These are phyloP conservation scores for Sphenodon punctatus DNA, from an alignment of 2,797 vertebrate genomes.

Conservation along the genomic window DNA sequence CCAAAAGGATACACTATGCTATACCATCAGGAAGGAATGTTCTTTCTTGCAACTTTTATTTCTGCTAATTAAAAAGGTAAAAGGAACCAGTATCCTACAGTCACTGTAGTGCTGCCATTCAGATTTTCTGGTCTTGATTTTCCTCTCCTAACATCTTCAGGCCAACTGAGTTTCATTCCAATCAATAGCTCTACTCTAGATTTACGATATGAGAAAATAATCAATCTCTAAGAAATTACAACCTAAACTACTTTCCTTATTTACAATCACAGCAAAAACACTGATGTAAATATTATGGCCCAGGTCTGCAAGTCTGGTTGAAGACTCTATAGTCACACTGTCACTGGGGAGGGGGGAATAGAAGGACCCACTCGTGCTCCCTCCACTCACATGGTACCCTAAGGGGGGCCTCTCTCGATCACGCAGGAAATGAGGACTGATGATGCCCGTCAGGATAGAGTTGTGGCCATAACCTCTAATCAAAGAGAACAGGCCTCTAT, in stretches of 20 bases:
- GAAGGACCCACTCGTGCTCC: no score
- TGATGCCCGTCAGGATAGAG: no score
- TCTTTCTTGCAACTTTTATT: not conserved
- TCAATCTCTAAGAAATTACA: not conserved
- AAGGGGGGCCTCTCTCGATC: no score
- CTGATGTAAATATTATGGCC: not conserved
- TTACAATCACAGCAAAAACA: not conserved
- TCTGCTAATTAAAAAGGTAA: constrained; percentile 11
- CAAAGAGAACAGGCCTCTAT: no score
- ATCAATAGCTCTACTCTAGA: not conserved
- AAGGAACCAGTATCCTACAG: not conserved
- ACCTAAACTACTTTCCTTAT: not conserved
- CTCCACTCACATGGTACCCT: no score
- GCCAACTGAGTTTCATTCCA: not conserved
- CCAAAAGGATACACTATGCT: no score
- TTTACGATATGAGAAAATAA: not conserved
- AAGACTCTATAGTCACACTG: no score
- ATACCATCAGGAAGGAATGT: no score
- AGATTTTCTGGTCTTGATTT: not conserved
- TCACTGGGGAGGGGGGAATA: no score
- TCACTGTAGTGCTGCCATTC: not conserved
- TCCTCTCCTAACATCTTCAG: not conserved
- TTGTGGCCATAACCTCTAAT: no score
- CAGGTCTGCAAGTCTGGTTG: not conserved
- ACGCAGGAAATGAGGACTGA: no score